Evolutionary conservation across 2,113 vertebrate species (phyloP), one percentile per base, ranked within the genome.

Genomic region (Notechis scutatus): DNA sequence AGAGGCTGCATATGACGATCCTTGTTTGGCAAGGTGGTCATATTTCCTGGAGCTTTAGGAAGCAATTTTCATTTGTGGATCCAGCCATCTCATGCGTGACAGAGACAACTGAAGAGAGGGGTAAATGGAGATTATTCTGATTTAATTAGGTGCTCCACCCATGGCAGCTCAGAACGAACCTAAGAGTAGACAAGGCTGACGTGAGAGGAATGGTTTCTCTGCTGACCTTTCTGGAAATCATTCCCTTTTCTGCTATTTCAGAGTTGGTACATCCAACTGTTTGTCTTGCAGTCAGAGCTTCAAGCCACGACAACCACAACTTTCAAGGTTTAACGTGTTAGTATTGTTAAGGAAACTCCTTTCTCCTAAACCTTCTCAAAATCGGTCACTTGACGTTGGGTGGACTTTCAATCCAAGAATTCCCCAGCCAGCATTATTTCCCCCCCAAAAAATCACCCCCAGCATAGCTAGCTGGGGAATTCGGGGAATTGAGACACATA

Each of bases 1-100:
- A 42, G 47, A 42, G 47, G 93, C 10, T 18, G n/a, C 54, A 45
- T 26, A 45, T 26, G 88, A 69, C 61, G 14, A 10, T 23, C 55
- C 93, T 92, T 93, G 92, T 89, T 93, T 56, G n/a, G 24, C 10
- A 87, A 86, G 39, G 52, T 61, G 29, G 1, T 47, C 85, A 85
- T 3, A 88, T 92, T 92, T 91, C 88, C 81, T 89, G 85, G 11
- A 87, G 56, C 92, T 94, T 1, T 15, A 7, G 87, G 54, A 29
- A 64, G 42, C n/a, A 50, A 23, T 23, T 52, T 14, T 18, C 45
- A 74, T 5, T 3, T 15, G 11, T 2, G 50, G 15, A 29, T 18
- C 42, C 50, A 81, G 20, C 69, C 29, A 4, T 18, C 88, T 50
- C 42, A 18, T 0, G 24, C 39, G 2, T 3, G 20, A 20, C n/a